phyloP scores from a whole-genome alignment of 2,888 invertebrate genomes.

The Trachelus stipa region DNA sequence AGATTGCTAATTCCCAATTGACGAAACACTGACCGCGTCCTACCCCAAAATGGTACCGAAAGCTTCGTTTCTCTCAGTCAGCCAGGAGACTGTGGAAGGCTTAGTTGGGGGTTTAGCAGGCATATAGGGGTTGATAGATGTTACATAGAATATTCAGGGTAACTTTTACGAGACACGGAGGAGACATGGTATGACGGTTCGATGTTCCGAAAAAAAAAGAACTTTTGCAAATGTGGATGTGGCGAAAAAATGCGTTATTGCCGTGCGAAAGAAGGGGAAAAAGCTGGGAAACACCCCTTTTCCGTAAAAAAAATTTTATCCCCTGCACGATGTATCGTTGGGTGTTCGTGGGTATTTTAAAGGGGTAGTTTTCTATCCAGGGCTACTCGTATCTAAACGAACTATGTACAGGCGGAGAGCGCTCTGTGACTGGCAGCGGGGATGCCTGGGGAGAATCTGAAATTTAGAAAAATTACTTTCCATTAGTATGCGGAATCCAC shows the following conservation, averaged over 20 bases:
- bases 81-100: not conserved
- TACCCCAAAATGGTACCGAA: not conserved
- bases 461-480: constrained; percentile 52
- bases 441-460: constrained; percentile 11
- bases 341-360: not conserved
- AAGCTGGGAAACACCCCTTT: no score
- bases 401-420: not conserved
- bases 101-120: not conserved
- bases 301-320: no score
- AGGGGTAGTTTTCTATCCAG: not conserved
- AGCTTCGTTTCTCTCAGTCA: not conserved
- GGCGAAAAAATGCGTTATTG: not conserved
- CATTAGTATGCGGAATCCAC: constrained; percentile 45
- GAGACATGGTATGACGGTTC: not conserved
- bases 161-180: not conserved
- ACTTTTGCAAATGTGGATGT: not conserved
- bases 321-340: no score
- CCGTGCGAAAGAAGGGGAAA: no score
- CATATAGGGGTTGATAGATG: not conserved
- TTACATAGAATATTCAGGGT: not conserved
- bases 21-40: constrained; percentile 15
- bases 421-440: not conserved
- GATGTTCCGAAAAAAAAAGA: not conserved
- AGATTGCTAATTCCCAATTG: constrained; percentile 36
- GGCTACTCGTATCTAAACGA: not conserved